Conservation (phyloP, 2,888 invertebrate genomes). For the Meliscaeva auricollis region DNA sequence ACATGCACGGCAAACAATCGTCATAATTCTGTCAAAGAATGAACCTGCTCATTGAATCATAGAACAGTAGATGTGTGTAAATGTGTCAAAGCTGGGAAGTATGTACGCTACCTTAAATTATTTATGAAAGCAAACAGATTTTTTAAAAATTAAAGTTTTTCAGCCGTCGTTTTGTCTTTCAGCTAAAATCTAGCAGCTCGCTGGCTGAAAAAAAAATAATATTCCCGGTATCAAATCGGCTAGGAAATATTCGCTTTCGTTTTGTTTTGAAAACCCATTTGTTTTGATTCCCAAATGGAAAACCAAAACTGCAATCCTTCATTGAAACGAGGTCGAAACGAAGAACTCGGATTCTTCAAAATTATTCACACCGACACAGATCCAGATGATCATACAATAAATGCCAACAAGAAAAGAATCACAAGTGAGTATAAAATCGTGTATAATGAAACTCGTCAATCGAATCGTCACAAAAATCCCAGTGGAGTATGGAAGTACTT, state of each 20-base stretch:
- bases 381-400: neutral
- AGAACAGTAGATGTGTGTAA: too few relatives aligned
- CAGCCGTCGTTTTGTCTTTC: neutral
- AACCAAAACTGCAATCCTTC: neutral
- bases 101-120: too few relatives aligned
- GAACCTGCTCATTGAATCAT: too few relatives aligned
- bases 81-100: too few relatives aligned
- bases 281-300: constrained; percentile 63
- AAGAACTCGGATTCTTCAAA: constrained; percentile 64
- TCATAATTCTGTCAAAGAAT: too few relatives aligned
- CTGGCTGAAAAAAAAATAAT: constrained; percentile 1
- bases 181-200: constrained; percentile 23
- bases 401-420: constrained; percentile 9
- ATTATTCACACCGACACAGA: constrained; percentile 53
- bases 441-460: constrained; percentile 54
- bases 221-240: constrained; percentile 38
- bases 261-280: constrained; percentile 59
- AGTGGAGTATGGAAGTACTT: constrained; percentile 73
- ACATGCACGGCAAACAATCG: too few relatives aligned
- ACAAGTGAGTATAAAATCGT: constrained; percentile 66
- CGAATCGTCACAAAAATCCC: constrained; percentile 64
- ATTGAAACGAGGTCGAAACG: constrained; percentile 11
- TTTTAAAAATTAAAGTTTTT: neutral
- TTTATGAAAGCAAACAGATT: neutral
- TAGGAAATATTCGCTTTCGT: constrained; percentile 59